Conservation (phyloP, 2,888 invertebrate genomes). For the Ochropacha duplaris region DNA sequence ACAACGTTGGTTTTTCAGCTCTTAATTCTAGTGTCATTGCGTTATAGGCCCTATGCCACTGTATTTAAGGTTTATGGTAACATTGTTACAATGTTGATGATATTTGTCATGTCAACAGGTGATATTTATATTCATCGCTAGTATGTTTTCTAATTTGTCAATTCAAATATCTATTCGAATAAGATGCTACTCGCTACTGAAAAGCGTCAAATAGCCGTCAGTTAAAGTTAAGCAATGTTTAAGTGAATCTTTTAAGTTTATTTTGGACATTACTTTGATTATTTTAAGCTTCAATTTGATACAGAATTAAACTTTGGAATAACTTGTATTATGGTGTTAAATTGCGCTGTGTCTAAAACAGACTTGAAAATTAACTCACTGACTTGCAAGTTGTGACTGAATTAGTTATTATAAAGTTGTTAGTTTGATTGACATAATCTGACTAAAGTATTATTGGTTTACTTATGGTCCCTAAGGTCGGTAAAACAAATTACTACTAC, state of each 20-base stretch:
- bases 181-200: background rate
- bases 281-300: background rate
- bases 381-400: background rate
- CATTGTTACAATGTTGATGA: background rate
- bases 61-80: background rate
- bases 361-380: background rate
- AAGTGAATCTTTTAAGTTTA: background rate
- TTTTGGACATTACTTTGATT: too few species aligned
- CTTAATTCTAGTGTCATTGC: background rate
- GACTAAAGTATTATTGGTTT: background rate
- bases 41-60: background rate
- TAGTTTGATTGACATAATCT: background rate
- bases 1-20: background rate
- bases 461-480: too few species aligned
- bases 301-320: background rate
- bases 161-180: background rate
- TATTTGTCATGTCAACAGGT: background rate
- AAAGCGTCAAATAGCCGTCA: background rate
- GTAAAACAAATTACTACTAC: too few species aligned
- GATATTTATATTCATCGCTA: slow-evolving; percentile 1
- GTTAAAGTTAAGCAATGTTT: background rate
- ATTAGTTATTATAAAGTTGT: background rate
- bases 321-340: background rate
- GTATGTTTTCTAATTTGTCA: background rate
- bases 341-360: background rate